These are phyloP conservation scores for Dynastes tityus DNA, from an alignment of 2,888 invertebrate species.

Conservation along the genomic window DNA sequence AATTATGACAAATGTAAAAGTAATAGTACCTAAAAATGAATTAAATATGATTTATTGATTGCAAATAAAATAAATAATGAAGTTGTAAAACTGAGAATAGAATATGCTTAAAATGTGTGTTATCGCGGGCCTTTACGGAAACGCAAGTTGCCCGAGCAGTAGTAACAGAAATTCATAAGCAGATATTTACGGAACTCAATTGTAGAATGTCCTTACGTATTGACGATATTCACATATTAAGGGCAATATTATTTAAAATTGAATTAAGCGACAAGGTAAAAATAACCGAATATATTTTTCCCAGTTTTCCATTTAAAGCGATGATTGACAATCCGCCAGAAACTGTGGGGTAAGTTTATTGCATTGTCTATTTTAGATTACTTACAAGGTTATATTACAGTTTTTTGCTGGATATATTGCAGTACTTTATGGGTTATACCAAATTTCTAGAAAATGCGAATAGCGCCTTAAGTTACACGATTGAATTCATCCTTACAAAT, in stretches of 20 bases:
- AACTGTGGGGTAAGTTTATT: slow-evolving; percentile 22
- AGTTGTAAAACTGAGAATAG: too few relatives aligned
- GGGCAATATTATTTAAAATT: not conserved
- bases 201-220: not conserved
- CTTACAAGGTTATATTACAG: slow-evolving; percentile 14
- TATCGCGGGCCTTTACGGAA: too few relatives aligned
- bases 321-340: slow-evolving; percentile 27
- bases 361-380: not conserved
- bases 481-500: slow-evolving; percentile 24
- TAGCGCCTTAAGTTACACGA: slow-evolving; percentile 3
- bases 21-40: too few relatives aligned
- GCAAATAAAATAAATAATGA: too few relatives aligned
- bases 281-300: not conserved
- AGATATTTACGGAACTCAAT: too few relatives aligned
- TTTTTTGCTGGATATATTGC: slow-evolving; percentile 25
- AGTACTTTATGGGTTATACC: not conserved
- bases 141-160: too few relatives aligned
- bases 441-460: slow-evolving; percentile 18
- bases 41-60: too few relatives aligned
- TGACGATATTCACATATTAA: not conserved
- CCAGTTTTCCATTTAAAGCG: slow-evolving; percentile 24
- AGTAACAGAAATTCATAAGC: too few relatives aligned
- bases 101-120: too few relatives aligned
- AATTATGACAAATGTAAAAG: too few relatives aligned
- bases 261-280: not conserved